These are phyloP conservation scores for Xenentodon cancila DNA, from an alignment of 2,797 vertebrate species.

Conservation along the genomic window DNA sequence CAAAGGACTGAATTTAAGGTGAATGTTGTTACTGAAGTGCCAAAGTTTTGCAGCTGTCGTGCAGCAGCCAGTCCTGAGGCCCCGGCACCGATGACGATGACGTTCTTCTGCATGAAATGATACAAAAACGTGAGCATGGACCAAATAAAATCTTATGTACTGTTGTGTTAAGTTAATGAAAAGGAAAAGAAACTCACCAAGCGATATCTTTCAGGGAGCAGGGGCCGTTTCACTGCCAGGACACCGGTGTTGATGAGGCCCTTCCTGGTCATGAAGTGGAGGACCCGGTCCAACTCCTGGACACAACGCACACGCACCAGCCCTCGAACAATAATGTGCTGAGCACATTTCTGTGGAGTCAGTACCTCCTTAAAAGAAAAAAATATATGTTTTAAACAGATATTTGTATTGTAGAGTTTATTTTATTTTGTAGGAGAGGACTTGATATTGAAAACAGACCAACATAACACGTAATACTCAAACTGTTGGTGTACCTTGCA, in stretches of 20 bases:
- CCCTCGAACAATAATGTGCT: slow-evolving; percentile 91
- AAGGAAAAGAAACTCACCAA: slow-evolving; percentile 78
- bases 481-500: slow-evolving; percentile 85
- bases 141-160: accelerated
- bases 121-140: not conserved
- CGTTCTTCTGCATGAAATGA: slow-evolving; percentile 84
- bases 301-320: slow-evolving; percentile 90
- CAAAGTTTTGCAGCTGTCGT: slow-evolving; percentile 95
- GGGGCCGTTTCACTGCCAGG: slow-evolving; percentile 84
- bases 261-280: slow-evolving; percentile 96
- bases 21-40: slow-evolving; percentile 86
- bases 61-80: slow-evolving; percentile 94
- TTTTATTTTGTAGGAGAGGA: too few relatives aligned
- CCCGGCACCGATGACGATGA: slow-evolving; percentile 92
- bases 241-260: slow-evolving; percentile 96
- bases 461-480: too few relatives aligned
- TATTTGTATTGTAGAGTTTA: too few relatives aligned
- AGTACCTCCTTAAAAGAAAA: slow-evolving; percentile 87
- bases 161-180: not conserved
- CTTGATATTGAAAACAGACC: too few relatives aligned
- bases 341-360: slow-evolving; percentile 88
- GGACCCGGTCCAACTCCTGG: slow-evolving; percentile 92
- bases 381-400: not conserved
- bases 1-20: not conserved
- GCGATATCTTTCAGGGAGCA: slow-evolving; percentile 89